phyloP scores from a whole-genome alignment of 2,888 invertebrate species.

The Adelphocoris suturalis region DNA sequence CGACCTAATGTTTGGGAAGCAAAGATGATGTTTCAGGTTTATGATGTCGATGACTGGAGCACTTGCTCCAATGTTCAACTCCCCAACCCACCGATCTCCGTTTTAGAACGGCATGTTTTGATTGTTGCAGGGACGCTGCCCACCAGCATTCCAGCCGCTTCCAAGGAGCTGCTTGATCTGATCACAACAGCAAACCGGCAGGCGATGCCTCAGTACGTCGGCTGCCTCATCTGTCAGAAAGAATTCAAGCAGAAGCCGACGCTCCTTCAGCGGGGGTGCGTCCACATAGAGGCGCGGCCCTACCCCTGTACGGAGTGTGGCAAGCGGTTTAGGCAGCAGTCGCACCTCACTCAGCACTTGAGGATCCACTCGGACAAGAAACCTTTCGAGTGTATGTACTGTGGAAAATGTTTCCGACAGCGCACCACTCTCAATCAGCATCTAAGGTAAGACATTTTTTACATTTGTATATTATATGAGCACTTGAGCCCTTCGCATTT shows the following conservation, averaged over 20 bases:
- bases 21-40: too few species aligned
- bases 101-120: too few species aligned
- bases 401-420: constrained; percentile 65
- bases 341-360: constrained; percentile 65
- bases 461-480: not conserved
- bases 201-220: constrained; percentile 68
- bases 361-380: constrained; percentile 65
- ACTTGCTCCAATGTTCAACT: too few species aligned
- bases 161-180: constrained; percentile 67
- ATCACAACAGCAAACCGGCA: constrained; percentile 64
- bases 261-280: constrained; percentile 60
- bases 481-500: not conserved
- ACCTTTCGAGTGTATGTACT: constrained; percentile 68
- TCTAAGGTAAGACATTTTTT: constrained; percentile 52
- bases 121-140: constrained; percentile 53
- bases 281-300: constrained; percentile 63
- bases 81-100: too few species aligned
- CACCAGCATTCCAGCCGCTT: constrained; percentile 51
- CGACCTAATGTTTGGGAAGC: too few species aligned
- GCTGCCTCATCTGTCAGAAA: constrained; percentile 67
- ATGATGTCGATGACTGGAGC: too few species aligned
- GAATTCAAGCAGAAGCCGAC: constrained; percentile 70
- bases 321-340: constrained; percentile 63
- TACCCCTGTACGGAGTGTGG: constrained; percentile 66
- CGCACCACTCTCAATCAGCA: constrained; percentile 68